Conservation (phyloP, 2,888 invertebrate genomes). For the Tortrix viridana region DNA sequence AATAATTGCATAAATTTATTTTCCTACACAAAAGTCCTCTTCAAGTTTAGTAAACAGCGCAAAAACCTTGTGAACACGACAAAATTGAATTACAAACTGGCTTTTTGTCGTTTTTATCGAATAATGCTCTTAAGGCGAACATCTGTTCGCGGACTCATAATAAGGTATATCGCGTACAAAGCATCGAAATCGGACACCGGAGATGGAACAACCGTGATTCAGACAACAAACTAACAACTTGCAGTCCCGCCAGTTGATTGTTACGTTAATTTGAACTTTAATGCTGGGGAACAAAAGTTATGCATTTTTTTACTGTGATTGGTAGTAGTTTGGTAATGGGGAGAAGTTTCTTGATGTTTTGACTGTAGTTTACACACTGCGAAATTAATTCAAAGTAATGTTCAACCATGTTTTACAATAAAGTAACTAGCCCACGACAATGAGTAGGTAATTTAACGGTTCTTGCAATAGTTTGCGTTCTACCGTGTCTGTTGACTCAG, state of each 20-base stretch:
- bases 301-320: not conserved
- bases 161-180: slow-evolving; percentile 83
- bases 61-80: slow-evolving; percentile 51
- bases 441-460: not conserved
- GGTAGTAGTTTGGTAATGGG: slow-evolving; percentile 14
- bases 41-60: slow-evolving; percentile 44
- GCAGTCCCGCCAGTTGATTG: slow-evolving; percentile 49
- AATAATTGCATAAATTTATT: slow-evolving; percentile 19
- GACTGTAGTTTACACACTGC: slow-evolving; percentile 31
- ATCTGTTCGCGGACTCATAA: slow-evolving; percentile 81
- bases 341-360: slow-evolving; percentile 36
- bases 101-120: slow-evolving; percentile 71
- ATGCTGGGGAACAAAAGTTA: slow-evolving; percentile 40
- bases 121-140: slow-evolving; percentile 74
- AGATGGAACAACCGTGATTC: slow-evolving; percentile 77
- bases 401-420: slow-evolving; percentile 10
- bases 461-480: not conserved
- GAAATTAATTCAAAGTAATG: slow-evolving; percentile 20
- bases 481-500: not conserved
- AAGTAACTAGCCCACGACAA: slow-evolving; percentile 16
- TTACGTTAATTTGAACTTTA: slow-evolving; percentile 54
- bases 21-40: slow-evolving; percentile 6
- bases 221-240: slow-evolving; percentile 61
- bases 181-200: slow-evolving; percentile 82
- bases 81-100: slow-evolving; percentile 59